Conservation (phyloP, 2,113 vertebrate species). For the Coracopsis vasa region DNA sequence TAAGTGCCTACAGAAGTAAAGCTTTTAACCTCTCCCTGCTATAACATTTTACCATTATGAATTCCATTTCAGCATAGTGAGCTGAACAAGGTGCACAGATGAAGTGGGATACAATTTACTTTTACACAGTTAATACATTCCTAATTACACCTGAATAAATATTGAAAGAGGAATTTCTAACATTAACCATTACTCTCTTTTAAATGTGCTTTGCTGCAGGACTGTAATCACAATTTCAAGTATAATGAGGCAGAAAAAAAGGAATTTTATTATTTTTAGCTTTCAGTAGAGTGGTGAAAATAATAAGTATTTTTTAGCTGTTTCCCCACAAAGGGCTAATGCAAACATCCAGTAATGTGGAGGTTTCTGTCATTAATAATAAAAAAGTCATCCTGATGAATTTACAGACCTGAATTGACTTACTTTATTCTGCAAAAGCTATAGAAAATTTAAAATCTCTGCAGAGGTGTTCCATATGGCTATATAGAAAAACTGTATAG, state of each 20-base stretch:
- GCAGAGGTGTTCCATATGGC: not conserved
- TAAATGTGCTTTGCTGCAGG: slow-evolving; percentile 13
- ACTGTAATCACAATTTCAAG: slow-evolving; percentile 6
- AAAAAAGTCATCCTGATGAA: not conserved
- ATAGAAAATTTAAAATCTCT: not conserved
- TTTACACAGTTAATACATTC: slow-evolving; percentile 13
- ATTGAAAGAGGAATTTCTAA: slow-evolving; percentile 28
- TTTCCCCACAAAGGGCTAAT: not conserved
- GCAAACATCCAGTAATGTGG: not conserved
- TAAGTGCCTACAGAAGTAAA: not conserved
- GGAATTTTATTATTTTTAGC: not conserved
- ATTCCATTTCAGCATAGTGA: not conserved
- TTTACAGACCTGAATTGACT: not conserved
- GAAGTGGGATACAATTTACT: not conserved
- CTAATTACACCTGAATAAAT: slow-evolving; percentile 50
- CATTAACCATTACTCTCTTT: not conserved
- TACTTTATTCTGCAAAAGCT: not conserved
- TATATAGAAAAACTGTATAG: not conserved
- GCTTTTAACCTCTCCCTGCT: slow-evolving; percentile 23
- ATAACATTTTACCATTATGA: not conserved
- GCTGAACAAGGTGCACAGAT: not conserved
- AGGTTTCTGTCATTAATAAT: not conserved
- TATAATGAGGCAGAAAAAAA: slow-evolving; percentile 44
- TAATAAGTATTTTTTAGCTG: not conserved
- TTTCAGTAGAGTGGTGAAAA: not conserved